Evolutionary conservation across 2,888 invertebrate species (phyloP), one percentile per base, ranked within the genome.

Genomic region (Zeuzera pyrina): DNA sequence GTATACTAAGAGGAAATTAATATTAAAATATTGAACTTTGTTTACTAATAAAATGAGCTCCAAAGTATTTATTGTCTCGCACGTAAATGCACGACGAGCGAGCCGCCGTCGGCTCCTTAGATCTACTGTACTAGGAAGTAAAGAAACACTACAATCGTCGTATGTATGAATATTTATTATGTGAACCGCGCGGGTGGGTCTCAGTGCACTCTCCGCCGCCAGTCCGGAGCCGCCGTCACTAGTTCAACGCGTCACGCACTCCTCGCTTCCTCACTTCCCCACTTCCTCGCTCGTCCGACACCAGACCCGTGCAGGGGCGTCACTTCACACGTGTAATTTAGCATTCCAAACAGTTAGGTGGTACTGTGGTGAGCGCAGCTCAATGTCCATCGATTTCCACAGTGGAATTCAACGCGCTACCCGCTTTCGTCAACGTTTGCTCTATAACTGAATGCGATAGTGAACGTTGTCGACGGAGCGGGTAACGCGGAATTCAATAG

Each of bases 41-140:
- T 45, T 31, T 47, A 50, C 53, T 52, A 58, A 49, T 52, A 52
- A 52, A 54, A 58, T 57, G 58, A 63, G 62, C 70, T 70, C 64
- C 68, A 52, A 41, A 59, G 62, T 49, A 52, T 53, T 71, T 79
- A 81, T 79, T 78, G 81, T 81, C 81, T 78, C 81, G 77, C 78
- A 76, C 78, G 63, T 68, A 70, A 72, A 71, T 65, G 72, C 65
- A 59, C 44, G 57, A 41, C 47, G 54, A 50, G 52, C 48, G 52
- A 49, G 45, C 42, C 35, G 38, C 38, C 34, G 27, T 31, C 33
- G 33, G 35, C 42, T 45, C 36, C 46, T 43, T 45, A 49, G 47
- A 48, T 47, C 49, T 61, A 58, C 41, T 48, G 51, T n/a, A n/a
- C n/a, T n/a, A n/a, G n/a, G n/a, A n/a, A n/a, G 49, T 55, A 61